Conservation (phyloP, 2,797 vertebrate genomes). For the Neopelma chrysocephalum region DNA sequence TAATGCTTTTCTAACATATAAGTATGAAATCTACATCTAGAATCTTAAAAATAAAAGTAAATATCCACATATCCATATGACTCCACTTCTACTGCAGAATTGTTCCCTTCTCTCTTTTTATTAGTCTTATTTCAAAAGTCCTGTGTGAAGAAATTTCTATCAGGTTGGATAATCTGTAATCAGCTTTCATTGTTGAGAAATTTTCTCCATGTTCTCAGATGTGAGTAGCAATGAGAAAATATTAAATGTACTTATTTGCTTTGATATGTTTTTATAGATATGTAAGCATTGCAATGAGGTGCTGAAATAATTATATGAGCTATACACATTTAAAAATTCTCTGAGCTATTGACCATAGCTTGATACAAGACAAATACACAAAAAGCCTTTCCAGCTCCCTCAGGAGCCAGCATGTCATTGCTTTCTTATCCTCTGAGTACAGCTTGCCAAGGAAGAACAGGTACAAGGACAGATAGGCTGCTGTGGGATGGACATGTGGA, state of each 20-base stretch:
- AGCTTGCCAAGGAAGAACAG: neutral
- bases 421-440: neutral
- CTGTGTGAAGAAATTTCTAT: neutral
- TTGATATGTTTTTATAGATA: neutral
- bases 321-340: neutral
- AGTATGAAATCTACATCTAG: neutral
- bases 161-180: neutral
- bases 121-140: neutral
- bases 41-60: neutral
- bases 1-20: neutral
- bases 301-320: neutral
- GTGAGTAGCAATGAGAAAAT: neutral
- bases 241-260: neutral
- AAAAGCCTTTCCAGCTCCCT: neutral
- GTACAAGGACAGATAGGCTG: neutral
- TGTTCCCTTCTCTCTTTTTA: neutral
- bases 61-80: neutral
- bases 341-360: neutral
- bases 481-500: neutral
- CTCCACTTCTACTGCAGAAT: neutral
- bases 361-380: neutral
- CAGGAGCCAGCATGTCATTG: fast-evolving
- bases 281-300: neutral
- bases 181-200: neutral
- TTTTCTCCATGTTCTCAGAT: neutral